These are phyloP conservation scores for Coracopsis vasa DNA, from an alignment of 2,113 vertebrate genomes.

Conservation along the genomic window DNA sequence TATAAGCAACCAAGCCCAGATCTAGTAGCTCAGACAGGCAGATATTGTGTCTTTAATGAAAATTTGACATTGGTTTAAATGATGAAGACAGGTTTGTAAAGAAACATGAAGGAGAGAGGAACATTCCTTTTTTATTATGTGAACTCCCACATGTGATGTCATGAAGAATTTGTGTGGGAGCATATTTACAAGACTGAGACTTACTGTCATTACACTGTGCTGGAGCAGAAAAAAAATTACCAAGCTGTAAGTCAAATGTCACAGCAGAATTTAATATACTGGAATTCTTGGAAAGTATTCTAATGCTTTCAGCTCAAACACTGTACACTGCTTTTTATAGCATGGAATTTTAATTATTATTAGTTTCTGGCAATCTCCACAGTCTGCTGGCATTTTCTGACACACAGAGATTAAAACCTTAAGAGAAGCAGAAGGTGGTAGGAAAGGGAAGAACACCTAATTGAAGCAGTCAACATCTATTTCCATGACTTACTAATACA, in stretches of 20 bases:
- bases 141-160: constrained; percentile 43
- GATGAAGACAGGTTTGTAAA: neutral
- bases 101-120: neutral
- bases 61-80: neutral
- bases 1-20: neutral
- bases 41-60: neutral
- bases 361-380: constrained; percentile 43
- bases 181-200: constrained; percentile 58
- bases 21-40: neutral
- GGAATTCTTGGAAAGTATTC: constrained; percentile 58
- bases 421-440: constrained; percentile 35
- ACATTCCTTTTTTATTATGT: constrained; percentile 63
- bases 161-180: constrained; percentile 72
- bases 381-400: constrained; percentile 42
- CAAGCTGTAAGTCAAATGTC: constrained; percentile 60
- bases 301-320: constrained; percentile 16
- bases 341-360: constrained; percentile 51
- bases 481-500: neutral
- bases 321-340: neutral
- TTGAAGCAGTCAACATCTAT: neutral
- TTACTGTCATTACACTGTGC: constrained; percentile 3
- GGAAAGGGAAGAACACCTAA: constrained; percentile 7
- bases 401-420: constrained; percentile 31
- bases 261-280: constrained; percentile 41
- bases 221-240: constrained; percentile 13